Evolutionary conservation across 1,140 invertebrate species (phyloP), one percentile per base, ranked within the genome.

Genomic region (Drosophila ogumai): DNA sequence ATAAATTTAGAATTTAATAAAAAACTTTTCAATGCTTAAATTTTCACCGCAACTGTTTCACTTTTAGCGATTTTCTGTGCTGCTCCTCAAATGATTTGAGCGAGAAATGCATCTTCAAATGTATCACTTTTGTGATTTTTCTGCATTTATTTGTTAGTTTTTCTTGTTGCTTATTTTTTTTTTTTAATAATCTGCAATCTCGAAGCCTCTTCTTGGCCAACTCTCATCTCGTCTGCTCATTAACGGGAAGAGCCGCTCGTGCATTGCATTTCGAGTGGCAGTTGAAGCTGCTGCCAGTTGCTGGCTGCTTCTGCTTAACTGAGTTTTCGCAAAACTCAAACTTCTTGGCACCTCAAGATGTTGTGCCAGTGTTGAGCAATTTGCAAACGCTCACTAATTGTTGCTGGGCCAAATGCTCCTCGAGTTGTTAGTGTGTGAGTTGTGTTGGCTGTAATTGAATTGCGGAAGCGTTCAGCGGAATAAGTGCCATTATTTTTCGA

Each of bases 291-390:
- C 28, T 55, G 47, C 59, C 50, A 56, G 44, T 41, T 56, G 44
- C 32, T 68, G 64, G 44, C 56, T 76, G 54, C 68, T 79, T 65
- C 59, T 65, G 77, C 67, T 63, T 64, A 47, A 50, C 44, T 80
- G 40, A 31, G 55, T 79, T 57, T 75, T 75, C 40, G 52, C 28
- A 59, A 63, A 71, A 44, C 66, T 54, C 38, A 69, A 80, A 79
- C 76, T 85, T 84, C 69, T 72, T 74, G 52, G 58, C 81, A 78
- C 67, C 81, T 85, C 58, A 52, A 63, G 58, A 69, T 75, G 49
- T 47, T 55, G 36, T n/a, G 28, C 55, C 74, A 55, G 44, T 56
- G 50, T 74, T 65, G 64, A 66, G 60, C 61, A 58, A 58, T 60
- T 72, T 57, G 25, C 63, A 72, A 65, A 47, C 46, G 52, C 38